Conservation (phyloP, 1,140 invertebrate species). For the Formica selysi region DNA sequence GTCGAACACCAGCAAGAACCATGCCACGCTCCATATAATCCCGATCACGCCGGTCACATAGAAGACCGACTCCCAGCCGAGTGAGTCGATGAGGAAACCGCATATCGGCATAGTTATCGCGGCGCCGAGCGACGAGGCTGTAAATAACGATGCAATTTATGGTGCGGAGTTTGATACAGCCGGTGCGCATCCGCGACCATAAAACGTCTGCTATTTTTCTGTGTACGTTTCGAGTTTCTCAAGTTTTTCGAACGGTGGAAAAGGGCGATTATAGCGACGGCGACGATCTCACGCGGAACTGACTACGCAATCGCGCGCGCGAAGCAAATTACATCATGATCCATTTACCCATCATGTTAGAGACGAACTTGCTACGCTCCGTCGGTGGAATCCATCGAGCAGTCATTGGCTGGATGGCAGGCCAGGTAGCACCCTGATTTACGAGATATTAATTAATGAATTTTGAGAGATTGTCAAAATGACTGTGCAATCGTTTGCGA, state of each 20-base stretch:
- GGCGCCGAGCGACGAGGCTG: slow-evolving; percentile 93
- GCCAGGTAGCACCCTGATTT: slow-evolving; percentile 94
- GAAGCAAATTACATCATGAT: slow-evolving; percentile 29
- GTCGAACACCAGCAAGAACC: slow-evolving; percentile 95
- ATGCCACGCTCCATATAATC: slow-evolving; percentile 93
- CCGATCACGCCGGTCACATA: slow-evolving; percentile 93
- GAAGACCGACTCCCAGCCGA: slow-evolving; percentile 95
- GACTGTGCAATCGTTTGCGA: slow-evolving; percentile 23
- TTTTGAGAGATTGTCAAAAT: slow-evolving; percentile 42
- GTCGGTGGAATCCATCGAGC: slow-evolving; percentile 96
- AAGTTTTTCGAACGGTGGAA: not conserved
- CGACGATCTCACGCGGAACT: not conserved
- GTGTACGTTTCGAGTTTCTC: slow-evolving; percentile 16
- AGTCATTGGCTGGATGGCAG: slow-evolving; percentile 95
- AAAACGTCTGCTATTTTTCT: not conserved
- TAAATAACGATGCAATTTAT: slow-evolving; percentile 63
- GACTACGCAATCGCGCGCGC: not conserved
- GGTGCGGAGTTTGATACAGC: not conserved
- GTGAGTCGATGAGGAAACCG: slow-evolving; percentile 92
- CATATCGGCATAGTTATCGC: slow-evolving; percentile 94
- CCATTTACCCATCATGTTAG: slow-evolving; percentile 94
- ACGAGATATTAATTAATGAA: slow-evolving; percentile 39
- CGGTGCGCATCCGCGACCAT: not conserved
- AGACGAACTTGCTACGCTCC: slow-evolving; percentile 95
- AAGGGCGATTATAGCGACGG: not conserved